Evolutionary conservation across 2,797 vertebrate species (phyloP), one percentile per base, ranked within the genome.

Genomic region (Eupleurogrammus muticus): DNA sequence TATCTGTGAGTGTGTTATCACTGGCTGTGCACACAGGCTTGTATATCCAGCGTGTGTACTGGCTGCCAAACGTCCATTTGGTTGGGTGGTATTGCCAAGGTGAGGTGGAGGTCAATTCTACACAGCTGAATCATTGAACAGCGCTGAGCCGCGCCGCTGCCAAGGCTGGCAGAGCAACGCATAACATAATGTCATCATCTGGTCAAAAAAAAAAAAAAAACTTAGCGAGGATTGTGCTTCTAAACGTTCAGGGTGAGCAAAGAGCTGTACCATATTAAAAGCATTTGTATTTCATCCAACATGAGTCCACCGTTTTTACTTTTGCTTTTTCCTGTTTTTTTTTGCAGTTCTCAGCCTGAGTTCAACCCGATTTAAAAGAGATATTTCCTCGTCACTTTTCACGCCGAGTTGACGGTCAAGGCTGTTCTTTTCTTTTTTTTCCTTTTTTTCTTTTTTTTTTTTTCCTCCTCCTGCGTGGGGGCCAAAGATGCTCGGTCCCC

Each of bases 121-220:
- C 88, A 84, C 87, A 89, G 89, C 90, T 89, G 90, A 92, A 89
- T 90, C 87, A 81, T 59, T 86, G 83, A 88, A 78, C 87, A 88
- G 84, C 73, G 8, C 74, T 8, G 75, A 66, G 82, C 72, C 56
- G 82, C 86, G 72, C 47, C 1, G 12, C 55, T 56, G 81, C 89
- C 85, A 89, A 73, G 66, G 72, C 77, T 88, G 89, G 87, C 80
- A 85, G 35, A 63, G 72, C 40, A 11, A 0, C 2, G 44, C 74
- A 42, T 21, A 77, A 77, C 76, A 85, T 82, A 78, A 79, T 84
- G 84, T 89, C 87, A 83, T 88, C 86, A 87, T 88, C 79, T 87
- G 73, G 75, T 64, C 49, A 68, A 56, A 50, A 28, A 28, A 59
- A 50, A 28, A 59, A 50, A 71, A 79, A 80, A 51, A 62, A 13